Conservation (phyloP, 1,140 invertebrate genomes). For the Euschistus heros region DNA sequence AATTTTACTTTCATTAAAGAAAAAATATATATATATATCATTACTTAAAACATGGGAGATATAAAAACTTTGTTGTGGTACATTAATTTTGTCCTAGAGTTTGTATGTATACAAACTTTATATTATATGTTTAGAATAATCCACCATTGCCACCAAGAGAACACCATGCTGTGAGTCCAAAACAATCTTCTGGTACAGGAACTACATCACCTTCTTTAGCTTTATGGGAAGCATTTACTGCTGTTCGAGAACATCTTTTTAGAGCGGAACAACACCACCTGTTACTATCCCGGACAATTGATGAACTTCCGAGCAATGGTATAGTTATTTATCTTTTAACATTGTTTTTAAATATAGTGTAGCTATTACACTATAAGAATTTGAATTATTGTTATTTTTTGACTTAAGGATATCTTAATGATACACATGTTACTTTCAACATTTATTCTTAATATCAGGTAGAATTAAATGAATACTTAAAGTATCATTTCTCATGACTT, state of each 20-base stretch:
- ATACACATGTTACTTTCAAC: too few species aligned
- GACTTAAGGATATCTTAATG: too few species aligned
- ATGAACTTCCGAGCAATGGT: constrained; percentile 32
- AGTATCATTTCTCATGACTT: too few species aligned
- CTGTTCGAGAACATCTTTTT: constrained; percentile 38
- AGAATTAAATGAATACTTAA: too few species aligned
- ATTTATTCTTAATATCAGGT: too few species aligned
- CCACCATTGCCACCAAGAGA: constrained; percentile 35
- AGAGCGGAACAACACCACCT: constrained; percentile 36
- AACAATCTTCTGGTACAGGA: not conserved
- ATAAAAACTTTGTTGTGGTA: not conserved
- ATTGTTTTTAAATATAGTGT: too few species aligned
- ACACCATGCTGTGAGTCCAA: constrained; percentile 28
- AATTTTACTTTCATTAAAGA: too few species aligned
- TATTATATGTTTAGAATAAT: constrained; percentile 33
- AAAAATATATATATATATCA: too few species aligned
- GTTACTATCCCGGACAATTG: constrained; percentile 35
- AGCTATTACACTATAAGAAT: too few species aligned
- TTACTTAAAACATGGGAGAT: too few species aligned
- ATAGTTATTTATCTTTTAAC: too few species aligned
- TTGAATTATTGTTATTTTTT: too few species aligned
- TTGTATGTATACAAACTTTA: not conserved
- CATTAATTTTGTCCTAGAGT: not conserved
- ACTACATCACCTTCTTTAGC: constrained; percentile 29
- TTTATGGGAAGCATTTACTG: constrained; percentile 40